These are phyloP conservation scores for Hystrix brachyura DNA, from an alignment of 2,113 vertebrate genomes.

Conservation along the genomic window DNA sequence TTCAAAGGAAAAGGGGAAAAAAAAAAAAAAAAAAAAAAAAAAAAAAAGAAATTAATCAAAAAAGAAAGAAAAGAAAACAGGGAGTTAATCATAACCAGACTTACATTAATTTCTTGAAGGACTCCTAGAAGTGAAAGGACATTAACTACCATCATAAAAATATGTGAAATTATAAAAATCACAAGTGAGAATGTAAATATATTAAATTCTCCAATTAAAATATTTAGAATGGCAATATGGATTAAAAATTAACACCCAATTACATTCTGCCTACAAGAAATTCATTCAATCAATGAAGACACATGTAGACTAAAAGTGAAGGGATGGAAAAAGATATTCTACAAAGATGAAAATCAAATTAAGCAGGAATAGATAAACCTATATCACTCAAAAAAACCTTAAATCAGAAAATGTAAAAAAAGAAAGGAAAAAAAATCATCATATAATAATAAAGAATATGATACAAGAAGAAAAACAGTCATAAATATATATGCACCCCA, in stretches of 20 bases:
- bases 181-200: neutral
- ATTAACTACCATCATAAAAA: neutral
- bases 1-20: neutral
- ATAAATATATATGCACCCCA: neutral
- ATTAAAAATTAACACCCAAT: neutral
- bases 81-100: neutral
- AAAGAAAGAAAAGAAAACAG: neutral
- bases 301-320: neutral
- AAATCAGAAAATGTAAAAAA: neutral
- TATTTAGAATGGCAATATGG: neutral
- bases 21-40: neutral
- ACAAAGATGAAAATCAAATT: neutral
- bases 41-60: neutral
- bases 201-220: neutral
- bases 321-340: neutral
- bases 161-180: neutral
- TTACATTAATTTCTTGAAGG: neutral
- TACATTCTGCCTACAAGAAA: neutral
- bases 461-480: neutral
- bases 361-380: neutral
- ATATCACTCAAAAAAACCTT: neutral
- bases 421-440: neutral
- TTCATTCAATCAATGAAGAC: neutral
- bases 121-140: neutral
- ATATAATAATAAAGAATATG: neutral